Evolutionary conservation across 2,888 invertebrate species (phyloP).

Genomic region (Ennomos quercinarius): DNA sequence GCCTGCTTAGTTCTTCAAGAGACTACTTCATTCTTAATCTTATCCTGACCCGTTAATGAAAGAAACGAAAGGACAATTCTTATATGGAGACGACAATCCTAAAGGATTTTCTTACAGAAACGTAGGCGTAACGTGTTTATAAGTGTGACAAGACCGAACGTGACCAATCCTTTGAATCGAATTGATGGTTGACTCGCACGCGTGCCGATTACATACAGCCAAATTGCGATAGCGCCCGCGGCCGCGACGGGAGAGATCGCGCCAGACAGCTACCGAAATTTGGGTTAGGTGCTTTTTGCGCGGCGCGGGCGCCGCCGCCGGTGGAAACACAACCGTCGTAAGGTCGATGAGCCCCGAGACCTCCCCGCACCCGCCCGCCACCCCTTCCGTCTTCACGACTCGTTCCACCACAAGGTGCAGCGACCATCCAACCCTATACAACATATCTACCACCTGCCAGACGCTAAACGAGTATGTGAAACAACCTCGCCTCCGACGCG

Average conservation of each 20-base stretch:
- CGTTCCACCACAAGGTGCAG: conserved; percentile 81
- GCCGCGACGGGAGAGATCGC: conserved; percentile 66
- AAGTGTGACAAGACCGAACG: conserved; percentile 35
- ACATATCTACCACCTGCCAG: conserved; percentile 83
- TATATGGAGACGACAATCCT: no score
- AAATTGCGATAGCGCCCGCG: conserved; percentile 52
- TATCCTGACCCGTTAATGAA: no score
- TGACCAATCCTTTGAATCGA: conserved; percentile 47
- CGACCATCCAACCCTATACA: conserved; percentile 75
- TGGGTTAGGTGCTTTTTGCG: conserved; percentile 78
- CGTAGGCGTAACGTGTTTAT: neutral
- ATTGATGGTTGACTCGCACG: conserved; percentile 56
- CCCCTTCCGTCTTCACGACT: conserved; percentile 61
- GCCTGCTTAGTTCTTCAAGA: no score
- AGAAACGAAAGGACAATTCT: no score
- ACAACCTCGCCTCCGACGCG: conserved; percentile 49
- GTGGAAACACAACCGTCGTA: conserved; percentile 59
- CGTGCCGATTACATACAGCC: conserved; percentile 67
- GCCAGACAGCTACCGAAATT: conserved; percentile 81
- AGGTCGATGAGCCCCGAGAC: conserved; percentile 75
- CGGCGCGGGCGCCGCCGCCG: conserved; percentile 63
- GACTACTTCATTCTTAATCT: no score
- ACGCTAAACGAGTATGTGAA: conserved; percentile 73
- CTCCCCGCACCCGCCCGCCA: conserved; percentile 50
- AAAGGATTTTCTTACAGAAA: no score